Percentiles rank a stretch among this genome's conserved stretches.
Conservation (phyloP, 2,797 vertebrate species). For the Rhodeus uyekii region DNA sequence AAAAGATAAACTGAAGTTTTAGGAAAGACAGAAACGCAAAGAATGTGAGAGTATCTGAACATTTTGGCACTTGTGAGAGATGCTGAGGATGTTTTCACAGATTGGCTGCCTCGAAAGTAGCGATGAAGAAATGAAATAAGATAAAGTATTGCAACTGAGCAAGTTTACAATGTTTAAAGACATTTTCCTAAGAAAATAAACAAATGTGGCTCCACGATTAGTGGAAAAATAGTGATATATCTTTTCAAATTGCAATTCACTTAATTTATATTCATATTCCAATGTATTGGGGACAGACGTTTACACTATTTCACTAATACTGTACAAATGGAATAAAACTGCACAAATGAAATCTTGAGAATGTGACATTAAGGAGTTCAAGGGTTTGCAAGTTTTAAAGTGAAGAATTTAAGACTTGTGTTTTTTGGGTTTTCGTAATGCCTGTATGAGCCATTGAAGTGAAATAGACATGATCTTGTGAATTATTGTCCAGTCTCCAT, state of each 20-base stretch:
- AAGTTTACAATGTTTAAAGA: background rate
- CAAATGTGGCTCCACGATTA: background rate
- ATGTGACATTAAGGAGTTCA: too few relatives aligned
- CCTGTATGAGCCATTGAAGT: too few relatives aligned
- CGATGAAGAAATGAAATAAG: background rate
- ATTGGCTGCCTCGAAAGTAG: background rate
- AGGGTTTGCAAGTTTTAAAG: too few relatives aligned
- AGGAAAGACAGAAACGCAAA: constrained; percentile 1
- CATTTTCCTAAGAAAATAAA: background rate
- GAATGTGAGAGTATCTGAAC: background rate
- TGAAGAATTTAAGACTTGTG: too few relatives aligned
- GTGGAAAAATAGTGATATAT: background rate
- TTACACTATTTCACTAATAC: too few relatives aligned
- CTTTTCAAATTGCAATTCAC: too few relatives aligned
- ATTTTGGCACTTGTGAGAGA: constrained; percentile 1
- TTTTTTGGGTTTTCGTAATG: too few relatives aligned
- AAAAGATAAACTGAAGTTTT: constrained; percentile 1
- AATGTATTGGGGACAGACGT: too few relatives aligned
- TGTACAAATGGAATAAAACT: too few relatives aligned
- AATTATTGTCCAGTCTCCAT: background rate
- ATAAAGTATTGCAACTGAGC: background rate
- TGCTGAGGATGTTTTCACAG: constrained; percentile 5
- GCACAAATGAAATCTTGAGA: too few relatives aligned
- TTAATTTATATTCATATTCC: too few relatives aligned
- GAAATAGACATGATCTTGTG: too few relatives aligned